Base-by-base conservation (phyloP, 2,797 vertebrate genomes). In the Brotula barbata region DNA sequence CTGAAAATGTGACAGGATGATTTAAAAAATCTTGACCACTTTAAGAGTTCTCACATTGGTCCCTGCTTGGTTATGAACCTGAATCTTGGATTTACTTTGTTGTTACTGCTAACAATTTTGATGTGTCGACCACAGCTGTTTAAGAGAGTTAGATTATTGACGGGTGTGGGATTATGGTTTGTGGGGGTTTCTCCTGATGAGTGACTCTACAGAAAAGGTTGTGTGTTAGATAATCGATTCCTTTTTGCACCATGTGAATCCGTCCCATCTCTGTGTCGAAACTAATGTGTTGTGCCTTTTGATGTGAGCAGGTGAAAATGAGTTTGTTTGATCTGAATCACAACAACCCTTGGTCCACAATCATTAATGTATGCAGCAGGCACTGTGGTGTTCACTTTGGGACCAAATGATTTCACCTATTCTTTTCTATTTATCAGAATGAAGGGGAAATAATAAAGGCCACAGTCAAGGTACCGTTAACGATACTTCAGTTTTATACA, bases 391-490 rank as follows among this genome's bases (percentile, higher is more conserved):
- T 80, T 41, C 68, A 54, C 65, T 60, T 58, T 40, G 39, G 85
- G 85, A 90, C 85, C 87, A 90, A 87, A 80, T 77, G 1, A 19
- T 40, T 68, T 74, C 40, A 53, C 7, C 23, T 60, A n/a, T n/a
- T n/a, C n/a, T 72, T 63, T 50, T 52, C 19, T 84, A 62, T 84
- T 70, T 69, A 59, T 40, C 52, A 31, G 28, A 64, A 46, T 64
- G 46, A 66, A 77, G 60, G 45, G 67, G 67, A 73, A 71, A 54
- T 19, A 0, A 15, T 48, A 64, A 19, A 70, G 19, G 15, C 40
- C 12, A 22, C 33, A n/a, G 37, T 58, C 9, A 61, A 6, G 22
- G 36, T 68, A 65, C 41, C 70, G 25, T 72, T 71, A 28, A 55
- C 68, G 73, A 68, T 71, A 28, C 12, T 75, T 70, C 36, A 22